These are phyloP conservation scores for Pionites leucogaster DNA, from an alignment of 2,113 vertebrate species.

Conservation along the genomic window DNA sequence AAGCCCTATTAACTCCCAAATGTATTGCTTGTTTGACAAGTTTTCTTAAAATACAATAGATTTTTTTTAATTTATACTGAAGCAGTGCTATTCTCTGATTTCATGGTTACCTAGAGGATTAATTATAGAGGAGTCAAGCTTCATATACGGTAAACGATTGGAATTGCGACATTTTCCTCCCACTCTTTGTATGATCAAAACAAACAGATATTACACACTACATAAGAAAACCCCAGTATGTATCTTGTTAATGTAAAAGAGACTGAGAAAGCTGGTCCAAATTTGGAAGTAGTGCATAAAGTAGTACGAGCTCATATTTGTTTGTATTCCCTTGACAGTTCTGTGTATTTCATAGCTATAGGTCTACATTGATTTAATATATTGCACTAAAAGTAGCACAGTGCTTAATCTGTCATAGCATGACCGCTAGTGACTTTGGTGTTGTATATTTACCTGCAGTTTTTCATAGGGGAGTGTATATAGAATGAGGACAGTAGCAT, in stretches of 20 bases:
- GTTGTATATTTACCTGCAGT: not conserved
- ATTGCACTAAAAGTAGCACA: not conserved
- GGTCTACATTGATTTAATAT: not conserved
- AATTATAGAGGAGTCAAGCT: not conserved
- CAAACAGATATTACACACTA: not conserved
- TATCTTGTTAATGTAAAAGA: not conserved
- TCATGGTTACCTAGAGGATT: not conserved
- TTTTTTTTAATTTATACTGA: not conserved
- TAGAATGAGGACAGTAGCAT: not conserved
- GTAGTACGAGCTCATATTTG: not conserved
- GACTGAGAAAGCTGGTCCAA: not conserved
- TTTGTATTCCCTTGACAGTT: not conserved
- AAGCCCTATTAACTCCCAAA: not conserved
- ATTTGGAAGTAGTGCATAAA: not conserved
- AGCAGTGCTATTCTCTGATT: not conserved
- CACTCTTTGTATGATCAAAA: not conserved
- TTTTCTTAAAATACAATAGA: not conserved
- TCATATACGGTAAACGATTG: not conserved
- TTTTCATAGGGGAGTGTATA: not conserved
- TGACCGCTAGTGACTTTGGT: not conserved
- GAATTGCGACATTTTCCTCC: not conserved
- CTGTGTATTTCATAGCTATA: not conserved
- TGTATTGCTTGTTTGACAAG: not conserved
- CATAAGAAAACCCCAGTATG: not conserved
- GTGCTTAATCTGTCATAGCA: not conserved